Percentiles rank a stretch among this genome's conserved stretches.
Conservation (phyloP, 1,140 invertebrate species). For the Thereuonema tuberculata region DNA sequence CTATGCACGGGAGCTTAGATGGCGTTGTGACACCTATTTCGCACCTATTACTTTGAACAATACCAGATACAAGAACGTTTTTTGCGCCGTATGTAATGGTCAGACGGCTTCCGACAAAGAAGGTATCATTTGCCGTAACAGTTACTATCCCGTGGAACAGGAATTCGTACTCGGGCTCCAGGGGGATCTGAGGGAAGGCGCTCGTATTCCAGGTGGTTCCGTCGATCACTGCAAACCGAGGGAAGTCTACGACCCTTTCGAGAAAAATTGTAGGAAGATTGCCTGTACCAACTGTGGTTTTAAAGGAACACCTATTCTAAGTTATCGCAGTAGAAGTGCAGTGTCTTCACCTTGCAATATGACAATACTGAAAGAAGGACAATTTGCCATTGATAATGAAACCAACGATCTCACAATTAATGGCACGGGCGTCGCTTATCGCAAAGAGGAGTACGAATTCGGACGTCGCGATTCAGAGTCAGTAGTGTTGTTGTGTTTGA, state of each 20-base stretch:
- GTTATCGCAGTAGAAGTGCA: background rate
- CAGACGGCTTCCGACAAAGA: background rate
- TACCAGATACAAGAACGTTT: background rate
- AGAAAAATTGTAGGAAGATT: background rate
- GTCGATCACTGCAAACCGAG: background rate
- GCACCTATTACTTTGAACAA: background rate
- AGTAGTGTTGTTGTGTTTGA: background rate
- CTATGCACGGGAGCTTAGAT: background rate
- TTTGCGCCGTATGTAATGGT: background rate
- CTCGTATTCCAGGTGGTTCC: background rate
- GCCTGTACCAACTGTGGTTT: background rate
- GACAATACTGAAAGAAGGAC: background rate
- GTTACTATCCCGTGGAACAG: conserved; percentile 3
- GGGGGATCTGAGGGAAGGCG: background rate
- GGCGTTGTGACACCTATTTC: background rate
- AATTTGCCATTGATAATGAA: background rate
- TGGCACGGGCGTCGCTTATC: background rate
- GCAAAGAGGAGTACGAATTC: background rate
- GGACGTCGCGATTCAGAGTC: background rate
- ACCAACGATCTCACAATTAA: background rate
- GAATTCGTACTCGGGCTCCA: background rate
- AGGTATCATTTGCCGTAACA: conserved; percentile 1
- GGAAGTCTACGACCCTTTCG: conserved; percentile 2
- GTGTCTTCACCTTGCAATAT: conserved; percentile 4
- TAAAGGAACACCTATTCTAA: no score